A percentile compares a stretch with the other conserved stretches of the same genome.
phyloP scores from a whole-genome alignment of 2,797 vertebrate species.

The Coracias cyanogaster region DNA sequence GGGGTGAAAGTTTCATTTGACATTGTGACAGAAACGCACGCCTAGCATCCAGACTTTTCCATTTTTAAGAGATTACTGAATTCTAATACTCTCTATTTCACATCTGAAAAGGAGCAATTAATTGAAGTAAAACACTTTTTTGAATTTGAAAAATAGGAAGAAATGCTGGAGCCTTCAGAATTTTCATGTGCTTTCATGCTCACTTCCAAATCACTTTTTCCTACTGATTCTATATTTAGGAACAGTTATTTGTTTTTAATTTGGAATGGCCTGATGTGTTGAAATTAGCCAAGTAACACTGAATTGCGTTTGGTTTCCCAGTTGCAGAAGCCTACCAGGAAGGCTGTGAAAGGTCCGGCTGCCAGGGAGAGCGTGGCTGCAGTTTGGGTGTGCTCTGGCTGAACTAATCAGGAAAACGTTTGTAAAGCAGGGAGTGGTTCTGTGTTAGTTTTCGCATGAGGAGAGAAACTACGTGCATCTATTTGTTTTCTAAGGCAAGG shows the following conservation, averaged over 20 bases:
- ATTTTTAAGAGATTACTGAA: neutral
- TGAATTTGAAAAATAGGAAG: neutral
- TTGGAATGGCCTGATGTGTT: neutral
- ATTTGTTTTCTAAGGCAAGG: neutral
- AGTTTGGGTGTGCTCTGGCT: slow-evolving; percentile 60
- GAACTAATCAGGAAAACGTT: slow-evolving; percentile 55
- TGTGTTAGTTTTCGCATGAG: slow-evolving; percentile 25
- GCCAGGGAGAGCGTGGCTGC: neutral
- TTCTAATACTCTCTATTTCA: neutral
- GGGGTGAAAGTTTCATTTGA: neutral
- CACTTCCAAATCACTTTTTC: neutral
- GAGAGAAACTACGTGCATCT: slow-evolving; percentile 30
- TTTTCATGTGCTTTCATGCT: neutral
- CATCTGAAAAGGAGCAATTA: neutral
- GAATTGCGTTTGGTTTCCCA: slow-evolving; percentile 33
- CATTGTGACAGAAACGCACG: neutral
- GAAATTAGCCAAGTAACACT: slow-evolving; percentile 39
- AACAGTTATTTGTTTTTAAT: neutral
- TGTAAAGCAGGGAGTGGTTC: slow-evolving; percentile 56
- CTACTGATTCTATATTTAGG: slow-evolving; percentile 1
- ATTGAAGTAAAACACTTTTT: neutral
- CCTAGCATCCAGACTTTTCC: neutral
- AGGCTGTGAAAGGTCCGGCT: slow-evolving; percentile 51
- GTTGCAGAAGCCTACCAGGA: slow-evolving; percentile 58
- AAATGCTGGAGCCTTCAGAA: neutral